Percentiles rank a stretch among this genome's conserved stretches.
Evolutionary conservation across 2,888 invertebrate genomes (phyloP).

Genomic region (Caenorhabditis zanzibari): DNA sequence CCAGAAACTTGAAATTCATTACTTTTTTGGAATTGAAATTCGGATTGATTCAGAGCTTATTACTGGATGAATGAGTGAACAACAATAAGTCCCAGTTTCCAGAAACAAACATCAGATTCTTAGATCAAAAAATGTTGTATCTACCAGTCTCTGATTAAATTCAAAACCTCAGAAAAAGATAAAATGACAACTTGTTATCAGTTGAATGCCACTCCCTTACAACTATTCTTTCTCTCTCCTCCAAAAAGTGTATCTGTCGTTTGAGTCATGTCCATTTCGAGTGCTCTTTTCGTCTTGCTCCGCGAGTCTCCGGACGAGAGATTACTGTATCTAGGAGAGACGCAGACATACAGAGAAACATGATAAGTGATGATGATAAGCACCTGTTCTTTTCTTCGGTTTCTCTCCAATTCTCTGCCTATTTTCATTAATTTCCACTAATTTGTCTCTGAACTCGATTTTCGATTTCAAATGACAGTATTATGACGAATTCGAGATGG

Average conservation of each 20-base stretch:
- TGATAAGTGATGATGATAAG: conserved; percentile 60
- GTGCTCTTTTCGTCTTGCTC: conserved; percentile 48
- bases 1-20: too few species aligned
- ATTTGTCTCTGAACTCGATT: background rate
- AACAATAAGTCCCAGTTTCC: too few species aligned
- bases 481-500: conserved; percentile 42
- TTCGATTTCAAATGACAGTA: conserved; percentile 31
- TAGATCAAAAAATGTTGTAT: too few species aligned
- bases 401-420: conserved; percentile 9
- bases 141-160: too few species aligned
- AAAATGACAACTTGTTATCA: conserved; percentile 7
- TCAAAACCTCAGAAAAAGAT: too few species aligned
- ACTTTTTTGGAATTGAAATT: too few species aligned
- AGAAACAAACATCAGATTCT: too few species aligned
- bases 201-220: conserved; percentile 23
- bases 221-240: background rate
- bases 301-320: conserved; percentile 19
- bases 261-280: conserved; percentile 57
- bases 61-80: too few species aligned
- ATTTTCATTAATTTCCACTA: conserved; percentile 14
- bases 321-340: conserved; percentile 27
- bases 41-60: too few species aligned
- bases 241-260: conserved; percentile 21
- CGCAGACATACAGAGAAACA: conserved; percentile 28
- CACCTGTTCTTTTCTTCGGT: conserved; percentile 40